These are phyloP conservation scores for Hypolimnas misippus DNA, from an alignment of 2,888 invertebrate species.

Conservation along the genomic window DNA sequence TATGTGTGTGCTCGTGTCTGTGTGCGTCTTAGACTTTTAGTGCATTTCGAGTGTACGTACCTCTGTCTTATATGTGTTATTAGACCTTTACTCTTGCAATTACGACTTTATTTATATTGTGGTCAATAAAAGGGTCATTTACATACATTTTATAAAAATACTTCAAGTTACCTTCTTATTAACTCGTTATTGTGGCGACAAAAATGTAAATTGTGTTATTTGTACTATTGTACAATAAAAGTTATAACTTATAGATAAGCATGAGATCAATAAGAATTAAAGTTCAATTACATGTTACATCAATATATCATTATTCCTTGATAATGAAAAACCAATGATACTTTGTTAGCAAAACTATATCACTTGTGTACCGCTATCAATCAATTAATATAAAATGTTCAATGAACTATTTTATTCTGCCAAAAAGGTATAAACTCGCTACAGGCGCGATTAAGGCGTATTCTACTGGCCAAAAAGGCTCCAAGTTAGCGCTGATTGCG, in stretches of 20 bases:
- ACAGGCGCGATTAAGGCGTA: slow-evolving; percentile 6
- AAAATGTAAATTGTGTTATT: neutral
- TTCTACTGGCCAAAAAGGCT: slow-evolving; percentile 34
- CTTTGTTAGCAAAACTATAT: neutral
- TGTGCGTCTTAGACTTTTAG: no score
- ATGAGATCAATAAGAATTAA: neutral
- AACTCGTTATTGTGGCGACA: neutral
- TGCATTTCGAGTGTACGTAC: no score
- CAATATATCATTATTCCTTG: no score
- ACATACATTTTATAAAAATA: neutral
- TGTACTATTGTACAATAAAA: neutral
- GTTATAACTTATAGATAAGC: neutral
- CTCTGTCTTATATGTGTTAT: no score
- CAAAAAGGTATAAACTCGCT: neutral
- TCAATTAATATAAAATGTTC: neutral
- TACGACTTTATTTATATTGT: no score
- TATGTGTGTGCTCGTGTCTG: no score
- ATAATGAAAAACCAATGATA: no score
- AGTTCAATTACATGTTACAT: neutral
- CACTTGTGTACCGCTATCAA: neutral
- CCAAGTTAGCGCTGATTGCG: slow-evolving; percentile 51
- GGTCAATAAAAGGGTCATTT: no score
- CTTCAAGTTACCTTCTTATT: slow-evolving; percentile 7
- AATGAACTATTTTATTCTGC: neutral
- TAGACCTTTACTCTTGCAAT: no score